phyloP scores from a whole-genome alignment of 2,888 invertebrate genomes.

The Idaea biselata region DNA sequence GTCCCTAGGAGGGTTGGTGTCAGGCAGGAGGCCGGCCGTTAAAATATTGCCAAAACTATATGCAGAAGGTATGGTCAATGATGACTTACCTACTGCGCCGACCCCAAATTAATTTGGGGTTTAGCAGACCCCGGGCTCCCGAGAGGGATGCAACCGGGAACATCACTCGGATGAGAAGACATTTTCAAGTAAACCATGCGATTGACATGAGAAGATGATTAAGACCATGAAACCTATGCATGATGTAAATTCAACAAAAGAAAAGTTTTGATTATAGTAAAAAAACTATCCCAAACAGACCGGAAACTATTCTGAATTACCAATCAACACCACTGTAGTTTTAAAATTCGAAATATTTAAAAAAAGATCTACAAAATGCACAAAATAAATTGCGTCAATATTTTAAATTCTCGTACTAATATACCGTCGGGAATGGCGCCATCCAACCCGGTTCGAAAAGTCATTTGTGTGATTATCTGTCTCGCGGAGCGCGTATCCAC shows the following conservation, averaged over 20 bases:
- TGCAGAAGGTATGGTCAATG: too few species aligned
- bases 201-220: too few species aligned
- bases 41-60: too few species aligned
- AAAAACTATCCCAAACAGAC: not conserved
- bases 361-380: not conserved
- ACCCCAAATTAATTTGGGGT: too few species aligned
- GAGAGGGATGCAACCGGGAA: too few species aligned
- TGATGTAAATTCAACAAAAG: not conserved
- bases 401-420: slow-evolving; percentile 7
- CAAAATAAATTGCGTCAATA: slow-evolving; percentile 4
- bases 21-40: too few species aligned
- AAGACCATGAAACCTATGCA: too few species aligned
- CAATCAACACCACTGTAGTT: not conserved
- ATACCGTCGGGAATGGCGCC: slow-evolving; percentile 41
- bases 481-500: slow-evolving; percentile 63
- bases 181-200: too few species aligned
- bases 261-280: not conserved
- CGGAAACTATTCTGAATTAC: not conserved
- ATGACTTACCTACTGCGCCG: too few species aligned
- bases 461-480: slow-evolving; percentile 74
- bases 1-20: too few species aligned
- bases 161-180: too few species aligned
- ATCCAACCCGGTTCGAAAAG: slow-evolving; percentile 64
- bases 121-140: too few species aligned
- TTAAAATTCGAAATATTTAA: not conserved